Percentiles rank a stretch among this genome's conserved stretches.
These are phyloP conservation scores for Drepana arcuata DNA, from an alignment of 1,140 invertebrate genomes.

Conservation along the genomic window DNA sequence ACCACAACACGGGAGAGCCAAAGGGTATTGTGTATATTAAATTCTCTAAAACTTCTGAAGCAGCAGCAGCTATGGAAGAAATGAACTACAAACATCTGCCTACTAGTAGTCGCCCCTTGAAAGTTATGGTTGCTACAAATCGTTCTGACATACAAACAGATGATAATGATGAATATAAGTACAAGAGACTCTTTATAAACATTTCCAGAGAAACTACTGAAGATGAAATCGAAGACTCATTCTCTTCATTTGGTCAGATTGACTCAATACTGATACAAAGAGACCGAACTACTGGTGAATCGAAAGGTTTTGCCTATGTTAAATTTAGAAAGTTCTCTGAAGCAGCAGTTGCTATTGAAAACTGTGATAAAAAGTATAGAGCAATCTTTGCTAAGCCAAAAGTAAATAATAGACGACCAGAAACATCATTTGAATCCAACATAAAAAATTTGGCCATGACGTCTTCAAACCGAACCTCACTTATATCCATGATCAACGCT, in stretches of 20 bases:
- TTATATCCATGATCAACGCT: slow-evolving; percentile 37
- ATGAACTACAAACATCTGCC: slow-evolving; percentile 89
- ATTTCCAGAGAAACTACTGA: slow-evolving; percentile 86
- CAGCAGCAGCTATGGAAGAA: slow-evolving; percentile 84
- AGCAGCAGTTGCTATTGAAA: slow-evolving; percentile 89
- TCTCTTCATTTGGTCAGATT: slow-evolving; percentile 85
- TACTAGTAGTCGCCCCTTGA: slow-evolving; percentile 82
- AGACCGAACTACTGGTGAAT: slow-evolving; percentile 84
- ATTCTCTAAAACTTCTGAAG: slow-evolving; percentile 88
- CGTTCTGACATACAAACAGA: slow-evolving; percentile 83
- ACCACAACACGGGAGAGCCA: slow-evolving; percentile 85
- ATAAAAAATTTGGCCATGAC: slow-evolving; percentile 27
- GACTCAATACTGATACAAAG: slow-evolving; percentile 88
- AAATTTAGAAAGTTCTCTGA: slow-evolving; percentile 88
- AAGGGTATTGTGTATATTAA: slow-evolving; percentile 89
- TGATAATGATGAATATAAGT: slow-evolving; percentile 80
- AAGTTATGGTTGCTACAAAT: slow-evolving; percentile 87
- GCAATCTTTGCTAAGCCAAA: slow-evolving; percentile 93
- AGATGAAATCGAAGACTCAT: slow-evolving; percentile 84
- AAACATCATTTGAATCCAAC: slow-evolving; percentile 37
- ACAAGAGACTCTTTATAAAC: slow-evolving; percentile 89
- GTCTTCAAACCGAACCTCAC: slow-evolving; percentile 15
- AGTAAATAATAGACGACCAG: slow-evolving; percentile 18
- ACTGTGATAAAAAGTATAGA: slow-evolving; percentile 88
- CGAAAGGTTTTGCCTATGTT: slow-evolving; percentile 93